Percentiles rank a stretch among this genome's conserved stretches.
These are phyloP conservation scores for Drosophila ercepeae DNA, from an alignment of 1,140 invertebrate species.

Conservation along the genomic window DNA sequence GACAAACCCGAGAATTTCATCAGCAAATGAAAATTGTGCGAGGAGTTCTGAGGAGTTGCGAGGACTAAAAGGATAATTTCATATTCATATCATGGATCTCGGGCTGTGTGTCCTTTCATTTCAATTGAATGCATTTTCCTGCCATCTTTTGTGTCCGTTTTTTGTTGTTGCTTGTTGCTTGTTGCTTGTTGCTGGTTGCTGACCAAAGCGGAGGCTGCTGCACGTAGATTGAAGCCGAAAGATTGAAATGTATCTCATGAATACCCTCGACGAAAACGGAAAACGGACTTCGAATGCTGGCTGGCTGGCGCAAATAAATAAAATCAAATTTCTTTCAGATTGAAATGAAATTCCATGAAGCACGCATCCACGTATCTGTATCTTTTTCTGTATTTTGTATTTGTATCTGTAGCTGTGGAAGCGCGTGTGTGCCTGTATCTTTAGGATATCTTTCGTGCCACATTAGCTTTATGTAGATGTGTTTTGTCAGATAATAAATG, in stretches of 20 bases:
- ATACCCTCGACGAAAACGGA: no score
- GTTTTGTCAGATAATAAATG: constrained; percentile 56
- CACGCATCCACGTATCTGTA: constrained; percentile 33
- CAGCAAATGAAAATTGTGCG: constrained; percentile 37
- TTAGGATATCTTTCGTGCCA: constrained; percentile 49
- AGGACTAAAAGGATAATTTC: constrained; percentile 48
- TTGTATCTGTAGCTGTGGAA: background rate
- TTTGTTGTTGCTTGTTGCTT: constrained; percentile 42
- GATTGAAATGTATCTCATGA: constrained; percentile 75
- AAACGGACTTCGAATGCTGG: no score
- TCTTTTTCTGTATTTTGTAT: constrained; percentile 3
- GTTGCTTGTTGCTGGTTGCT: constrained; percentile 55
- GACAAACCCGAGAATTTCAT: constrained; percentile 25
- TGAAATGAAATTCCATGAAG: constrained; percentile 66
- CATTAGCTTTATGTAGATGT: constrained; percentile 63
- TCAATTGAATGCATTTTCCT: constrained; percentile 74
- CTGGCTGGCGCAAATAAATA: constrained; percentile 50
- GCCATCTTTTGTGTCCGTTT: constrained; percentile 32
- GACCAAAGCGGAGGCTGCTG: constrained; percentile 43
- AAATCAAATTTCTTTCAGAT: constrained; percentile 59
- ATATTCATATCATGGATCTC: constrained; percentile 77
- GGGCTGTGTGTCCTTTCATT: constrained; percentile 66
- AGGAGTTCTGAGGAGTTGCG: background rate
- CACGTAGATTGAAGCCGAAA: constrained; percentile 73
- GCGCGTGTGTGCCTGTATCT: constrained; percentile 22